Base-by-base conservation (phyloP, 2,797 vertebrate genomes). In the Falco columbarius region DNA sequence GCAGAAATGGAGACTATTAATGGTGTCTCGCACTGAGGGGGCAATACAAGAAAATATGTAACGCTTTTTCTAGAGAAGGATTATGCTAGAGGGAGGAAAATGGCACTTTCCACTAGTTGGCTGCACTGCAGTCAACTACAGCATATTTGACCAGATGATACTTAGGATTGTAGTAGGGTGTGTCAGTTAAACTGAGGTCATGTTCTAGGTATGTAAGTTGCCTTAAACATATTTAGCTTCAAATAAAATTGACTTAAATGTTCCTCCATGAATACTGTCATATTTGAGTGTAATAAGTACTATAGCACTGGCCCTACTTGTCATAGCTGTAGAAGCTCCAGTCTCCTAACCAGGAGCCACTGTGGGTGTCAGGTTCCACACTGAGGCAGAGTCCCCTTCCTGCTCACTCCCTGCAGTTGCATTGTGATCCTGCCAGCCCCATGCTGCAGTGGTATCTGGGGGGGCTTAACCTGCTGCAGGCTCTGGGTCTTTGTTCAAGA, bases 211-310 rank as follows among this genome's bases (percentile, higher is more conserved):
- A 93, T 98, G 95, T 97, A 97, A 97, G 94, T 97, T 98, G 97
- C 97, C 97, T 98, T 98, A 96, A 98, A 95, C 95, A 97, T 98
- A 96, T 95, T 97, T 97, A 97, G 97, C 96, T 97, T 97, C 96
- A 91, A 98, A 98, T 98, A 98, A 98, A 98, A 96, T 74, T 54
- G 95, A 97, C 95, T 97, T 97, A 80, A 96, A 96, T 97, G 96
- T 96, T 97, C 95, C 86, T 95, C 40, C 59, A 88, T 83, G 94
- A 95, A 97, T 96, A 97, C 94, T 97, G 97, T 97, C 82, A 92
- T 97, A 93, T 93, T 97, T 98, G 91, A 88, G 77, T 70, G 81
- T 22, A 52, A 70, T 0, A 7, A 80, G 70, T 51, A 6, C 18
- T 49, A 16, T 56, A 86, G 80, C 76, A 30, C 51, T 68, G 86